Conservation (phyloP, 2,113 vertebrate species). For the Amazona vittata region DNA sequence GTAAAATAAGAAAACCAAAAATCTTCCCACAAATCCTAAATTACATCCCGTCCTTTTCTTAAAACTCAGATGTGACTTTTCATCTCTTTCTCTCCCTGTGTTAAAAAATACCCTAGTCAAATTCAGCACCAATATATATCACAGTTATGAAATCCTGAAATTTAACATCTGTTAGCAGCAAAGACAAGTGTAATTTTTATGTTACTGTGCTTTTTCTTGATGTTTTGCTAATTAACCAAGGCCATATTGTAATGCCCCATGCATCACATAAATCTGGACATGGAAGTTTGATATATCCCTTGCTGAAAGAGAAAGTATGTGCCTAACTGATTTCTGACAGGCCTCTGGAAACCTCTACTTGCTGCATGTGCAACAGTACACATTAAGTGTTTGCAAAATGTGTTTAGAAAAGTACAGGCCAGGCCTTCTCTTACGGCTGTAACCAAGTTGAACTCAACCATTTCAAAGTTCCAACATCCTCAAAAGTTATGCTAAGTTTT, state of each 20-base stretch:
- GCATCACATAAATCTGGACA: not conserved
- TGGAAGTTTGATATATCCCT: not conserved
- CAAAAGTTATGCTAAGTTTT: conserved; percentile 45
- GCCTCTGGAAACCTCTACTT: not conserved
- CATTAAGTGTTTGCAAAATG: not conserved
- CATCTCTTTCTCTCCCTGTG: not conserved
- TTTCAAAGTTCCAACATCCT: conserved; percentile 40
- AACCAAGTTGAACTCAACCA: conserved; percentile 30
- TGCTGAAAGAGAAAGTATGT: not conserved
- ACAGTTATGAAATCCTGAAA: not conserved
- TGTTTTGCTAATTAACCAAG: not conserved
- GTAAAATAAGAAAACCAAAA: not conserved
- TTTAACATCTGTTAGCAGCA: not conserved
- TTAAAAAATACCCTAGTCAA: not conserved
- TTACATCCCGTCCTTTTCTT: not conserved
- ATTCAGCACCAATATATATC: not conserved
- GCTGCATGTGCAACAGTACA: not conserved
- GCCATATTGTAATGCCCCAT: not conserved
- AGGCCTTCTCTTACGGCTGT: not conserved
- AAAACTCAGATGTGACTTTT: not conserved
- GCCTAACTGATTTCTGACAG: not conserved
- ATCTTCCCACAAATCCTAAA: not conserved
- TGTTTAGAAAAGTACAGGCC: not conserved
- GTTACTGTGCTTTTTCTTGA: not conserved
- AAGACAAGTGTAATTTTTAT: not conserved